These are phyloP conservation scores for Campoplex nolae DNA, from an alignment of 2,888 invertebrate genomes.

Conservation along the genomic window DNA sequence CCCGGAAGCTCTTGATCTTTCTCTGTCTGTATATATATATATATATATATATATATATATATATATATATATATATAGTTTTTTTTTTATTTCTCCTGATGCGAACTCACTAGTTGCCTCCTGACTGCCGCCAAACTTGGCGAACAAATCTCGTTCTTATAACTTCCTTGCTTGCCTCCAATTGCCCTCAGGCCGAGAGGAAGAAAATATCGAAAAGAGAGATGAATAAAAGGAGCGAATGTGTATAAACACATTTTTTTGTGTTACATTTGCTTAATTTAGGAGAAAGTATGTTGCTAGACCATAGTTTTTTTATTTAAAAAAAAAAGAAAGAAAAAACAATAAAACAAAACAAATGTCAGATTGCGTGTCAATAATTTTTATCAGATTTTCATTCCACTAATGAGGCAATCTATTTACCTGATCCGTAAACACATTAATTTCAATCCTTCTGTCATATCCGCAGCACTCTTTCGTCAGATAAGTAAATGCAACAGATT, in stretches of 20 bases:
- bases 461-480: not conserved
- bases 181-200: slow-evolving; percentile 18
- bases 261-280: not conserved
- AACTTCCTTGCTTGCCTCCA: slow-evolving; percentile 30
- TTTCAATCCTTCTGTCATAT: not conserved
- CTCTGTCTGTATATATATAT: slow-evolving; percentile 43
- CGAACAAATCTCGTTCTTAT: slow-evolving; percentile 61
- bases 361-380: not conserved
- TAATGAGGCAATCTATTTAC: not conserved
- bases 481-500: not conserved
- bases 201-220: not conserved
- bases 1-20: slow-evolving; percentile 64
- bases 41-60: slow-evolving; percentile 22
- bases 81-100: slow-evolving; percentile 31
- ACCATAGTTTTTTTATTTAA: not conserved
- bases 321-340: not conserved
- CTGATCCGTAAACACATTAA: not conserved
- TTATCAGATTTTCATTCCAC: not conserved
- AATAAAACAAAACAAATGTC: not conserved
- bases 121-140: slow-evolving; percentile 64
- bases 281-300: not conserved
- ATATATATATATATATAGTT: not conserved
- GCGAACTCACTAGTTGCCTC: slow-evolving; percentile 41
- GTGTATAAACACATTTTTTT: not conserved
- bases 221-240: not conserved